phyloP scores from a whole-genome alignment of 2,888 invertebrate genomes.

The Allacma fusca region DNA sequence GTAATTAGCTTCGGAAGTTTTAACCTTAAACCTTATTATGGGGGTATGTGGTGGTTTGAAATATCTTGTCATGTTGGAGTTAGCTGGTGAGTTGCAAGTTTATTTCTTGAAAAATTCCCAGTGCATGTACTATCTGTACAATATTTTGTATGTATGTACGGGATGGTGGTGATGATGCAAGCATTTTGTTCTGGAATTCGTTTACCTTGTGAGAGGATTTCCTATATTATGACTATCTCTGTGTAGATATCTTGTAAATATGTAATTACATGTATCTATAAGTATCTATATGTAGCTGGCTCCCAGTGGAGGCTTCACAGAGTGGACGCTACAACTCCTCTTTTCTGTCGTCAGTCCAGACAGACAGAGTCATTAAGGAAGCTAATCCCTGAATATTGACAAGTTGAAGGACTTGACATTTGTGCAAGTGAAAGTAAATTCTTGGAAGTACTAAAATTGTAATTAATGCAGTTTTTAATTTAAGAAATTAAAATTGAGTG shows the following conservation, averaged over 20 bases:
- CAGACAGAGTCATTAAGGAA: too few species aligned
- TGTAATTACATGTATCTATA: too few species aligned
- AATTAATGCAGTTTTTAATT: constrained; percentile 3
- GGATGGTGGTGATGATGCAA: not conserved
- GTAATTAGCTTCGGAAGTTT: constrained; percentile 38
- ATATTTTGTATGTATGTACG: not conserved
- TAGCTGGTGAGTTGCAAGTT: too few species aligned
- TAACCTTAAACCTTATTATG: constrained; percentile 15
- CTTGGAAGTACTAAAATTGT: constrained; percentile 13
- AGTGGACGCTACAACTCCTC: too few species aligned
- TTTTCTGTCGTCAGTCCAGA: too few species aligned
- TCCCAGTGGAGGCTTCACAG: not conserved
- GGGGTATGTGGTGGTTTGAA: not conserved
- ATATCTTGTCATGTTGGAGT: not conserved
- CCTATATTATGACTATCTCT: too few species aligned
- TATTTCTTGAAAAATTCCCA: too few species aligned
- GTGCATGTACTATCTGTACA: too few species aligned
- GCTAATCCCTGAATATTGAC: too few species aligned
- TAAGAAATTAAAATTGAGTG: too few species aligned
- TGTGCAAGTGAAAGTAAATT: not conserved
- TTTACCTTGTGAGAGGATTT: too few species aligned
- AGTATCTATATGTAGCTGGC: not conserved
- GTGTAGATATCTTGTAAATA: constrained; percentile 4
- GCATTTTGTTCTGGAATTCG: too few species aligned
- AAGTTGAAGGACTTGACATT: constrained; percentile 5